Conservation (phyloP, 2,113 vertebrate species). For the Tangachromis dhanisi region DNA sequence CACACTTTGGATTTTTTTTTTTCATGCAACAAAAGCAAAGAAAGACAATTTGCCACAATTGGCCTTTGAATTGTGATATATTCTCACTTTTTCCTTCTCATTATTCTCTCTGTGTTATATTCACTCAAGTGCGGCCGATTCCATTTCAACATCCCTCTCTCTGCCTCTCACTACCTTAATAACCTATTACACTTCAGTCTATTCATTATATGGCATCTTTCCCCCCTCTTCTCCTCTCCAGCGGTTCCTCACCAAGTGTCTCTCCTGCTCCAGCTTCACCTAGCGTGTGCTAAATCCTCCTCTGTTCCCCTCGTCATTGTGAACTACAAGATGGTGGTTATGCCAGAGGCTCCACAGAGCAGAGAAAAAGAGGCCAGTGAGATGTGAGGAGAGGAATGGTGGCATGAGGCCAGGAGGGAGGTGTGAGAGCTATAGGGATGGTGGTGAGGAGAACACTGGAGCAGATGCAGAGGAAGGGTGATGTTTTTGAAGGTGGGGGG, state of each 20-base stretch:
- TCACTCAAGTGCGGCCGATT: conserved; percentile 46
- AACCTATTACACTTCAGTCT: conserved; percentile 58
- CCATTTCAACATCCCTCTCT: conserved; percentile 25
- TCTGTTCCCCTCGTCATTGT: conserved; percentile 43
- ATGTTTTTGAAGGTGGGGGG: conserved; percentile 21
- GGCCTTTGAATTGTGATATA: conserved; percentile 45
- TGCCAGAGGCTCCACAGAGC: conserved; percentile 34
- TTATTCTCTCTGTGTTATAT: conserved; percentile 42
- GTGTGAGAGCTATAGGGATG: conserved; percentile 33
- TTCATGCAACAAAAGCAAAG: conserved; percentile 17
- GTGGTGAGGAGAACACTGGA: conserved; percentile 17
- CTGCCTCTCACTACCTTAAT: conserved; percentile 45
- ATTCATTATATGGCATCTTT: conserved; percentile 39
- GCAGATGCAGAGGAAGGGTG: conserved; percentile 46
- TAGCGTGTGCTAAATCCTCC: conserved; percentile 16
- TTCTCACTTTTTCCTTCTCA: conserved; percentile 26
- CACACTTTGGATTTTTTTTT: conserved; percentile 9
- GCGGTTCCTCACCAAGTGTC: conserved; percentile 11
- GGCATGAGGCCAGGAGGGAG: conserved; percentile 26
- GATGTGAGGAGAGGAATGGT: conserved; percentile 12
- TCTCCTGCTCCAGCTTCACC: conserved; percentile 32
- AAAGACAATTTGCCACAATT: conserved; percentile 47
- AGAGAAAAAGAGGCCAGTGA: conserved; percentile 38
- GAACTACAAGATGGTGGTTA: conserved; percentile 47
- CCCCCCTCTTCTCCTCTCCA: not conserved